Percentiles rank a stretch among this genome's conserved stretches.
These are phyloP conservation scores for Onthophagus sagittarius DNA, from an alignment of 2,888 invertebrate species.

Conservation along the genomic window DNA sequence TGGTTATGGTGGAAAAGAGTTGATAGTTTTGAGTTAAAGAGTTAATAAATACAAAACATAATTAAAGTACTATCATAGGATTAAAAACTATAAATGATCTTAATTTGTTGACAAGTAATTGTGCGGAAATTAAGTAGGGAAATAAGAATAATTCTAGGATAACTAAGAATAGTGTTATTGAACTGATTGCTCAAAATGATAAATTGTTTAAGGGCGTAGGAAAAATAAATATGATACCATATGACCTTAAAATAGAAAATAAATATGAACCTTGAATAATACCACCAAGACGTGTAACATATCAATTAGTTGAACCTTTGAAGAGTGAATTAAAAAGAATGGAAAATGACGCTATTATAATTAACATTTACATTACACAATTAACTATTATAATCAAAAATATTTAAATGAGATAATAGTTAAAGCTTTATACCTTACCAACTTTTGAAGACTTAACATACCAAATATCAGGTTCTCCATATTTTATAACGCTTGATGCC, in stretches of 20 bases:
- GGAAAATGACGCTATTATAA: constrained; percentile 17
- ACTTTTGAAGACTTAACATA: constrained; percentile 20
- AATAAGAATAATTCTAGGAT: no score
- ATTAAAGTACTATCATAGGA: constrained; percentile 6
- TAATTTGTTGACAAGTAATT: no score
- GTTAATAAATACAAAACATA: constrained; percentile 7
- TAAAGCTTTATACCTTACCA: not conserved
- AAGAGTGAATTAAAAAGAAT: constrained; percentile 19
- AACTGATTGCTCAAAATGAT: constrained; percentile 2
- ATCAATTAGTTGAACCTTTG: not conserved
- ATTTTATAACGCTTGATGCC: constrained; percentile 5
- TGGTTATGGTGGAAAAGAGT: constrained; percentile 12
- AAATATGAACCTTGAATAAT: constrained; percentile 20
- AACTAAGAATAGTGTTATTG: no score
- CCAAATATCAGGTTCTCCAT: constrained; percentile 13
- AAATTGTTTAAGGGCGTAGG: constrained; percentile 27
- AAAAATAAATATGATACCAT: constrained; percentile 23
- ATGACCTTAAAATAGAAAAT: constrained; percentile 21
- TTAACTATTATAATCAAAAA: constrained; percentile 10
- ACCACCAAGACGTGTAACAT: constrained; percentile 5
- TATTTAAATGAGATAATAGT: no score
- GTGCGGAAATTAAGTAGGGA: no score
- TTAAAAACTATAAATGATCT: constrained; percentile 4
- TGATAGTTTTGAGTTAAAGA: constrained; percentile 12
- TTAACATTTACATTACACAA: constrained; percentile 18